Conservation (phyloP, 1,140 invertebrate genomes). For the Elymnias hypermnestra region DNA sequence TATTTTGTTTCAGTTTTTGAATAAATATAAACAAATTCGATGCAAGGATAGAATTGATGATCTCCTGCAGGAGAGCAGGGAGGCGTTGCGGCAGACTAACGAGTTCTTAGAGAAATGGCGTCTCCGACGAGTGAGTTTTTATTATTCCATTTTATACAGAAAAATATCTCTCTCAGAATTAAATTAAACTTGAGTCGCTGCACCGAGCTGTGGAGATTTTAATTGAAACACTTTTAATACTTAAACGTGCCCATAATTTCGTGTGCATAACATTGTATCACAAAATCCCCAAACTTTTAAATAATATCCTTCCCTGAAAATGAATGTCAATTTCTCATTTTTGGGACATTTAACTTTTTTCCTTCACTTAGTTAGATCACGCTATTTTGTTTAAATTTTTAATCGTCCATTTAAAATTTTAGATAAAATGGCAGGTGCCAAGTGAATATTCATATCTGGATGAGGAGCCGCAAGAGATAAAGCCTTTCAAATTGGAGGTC, state of each 20-base stretch:
- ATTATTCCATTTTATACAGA: no score
- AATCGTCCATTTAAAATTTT: no score
- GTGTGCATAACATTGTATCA: no score
- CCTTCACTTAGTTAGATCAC: neutral
- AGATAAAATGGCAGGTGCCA: constrained; percentile 33
- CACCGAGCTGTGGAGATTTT: no score
- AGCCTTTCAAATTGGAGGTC: constrained; percentile 49
- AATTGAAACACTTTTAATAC: neutral
- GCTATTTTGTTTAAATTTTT: no score
- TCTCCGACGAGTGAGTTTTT: constrained; percentile 40
- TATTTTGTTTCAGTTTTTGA: constrained; percentile 50
- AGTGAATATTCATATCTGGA: constrained; percentile 41
- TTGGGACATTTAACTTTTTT: no score
- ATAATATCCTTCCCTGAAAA: no score
- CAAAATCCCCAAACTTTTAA: no score
- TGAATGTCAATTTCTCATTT: no score
- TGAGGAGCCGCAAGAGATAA: constrained; percentile 50
- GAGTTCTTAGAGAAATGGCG: constrained; percentile 58
- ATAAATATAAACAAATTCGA: constrained; percentile 41
- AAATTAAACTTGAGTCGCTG: no score
- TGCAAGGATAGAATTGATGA: constrained; percentile 46
- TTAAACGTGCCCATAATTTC: neutral
- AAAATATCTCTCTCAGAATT: no score
- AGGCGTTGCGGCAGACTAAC: constrained; percentile 45
- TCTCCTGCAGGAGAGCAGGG: constrained; percentile 46